phyloP scores from a whole-genome alignment of 2,797 vertebrate genomes.

The Centropyge bicolor region DNA sequence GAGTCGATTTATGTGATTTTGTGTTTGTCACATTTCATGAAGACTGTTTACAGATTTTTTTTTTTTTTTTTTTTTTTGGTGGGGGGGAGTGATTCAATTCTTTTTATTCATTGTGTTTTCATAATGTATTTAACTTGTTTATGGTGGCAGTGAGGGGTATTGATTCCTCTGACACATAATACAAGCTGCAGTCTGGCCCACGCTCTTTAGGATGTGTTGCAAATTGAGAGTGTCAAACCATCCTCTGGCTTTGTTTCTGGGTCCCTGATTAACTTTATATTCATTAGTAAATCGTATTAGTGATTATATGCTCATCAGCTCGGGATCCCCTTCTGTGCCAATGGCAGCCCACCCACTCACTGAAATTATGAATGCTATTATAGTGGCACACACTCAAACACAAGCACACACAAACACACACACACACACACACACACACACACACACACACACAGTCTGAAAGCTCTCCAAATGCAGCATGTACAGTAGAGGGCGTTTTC shows the following conservation, averaged over 20 bases:
- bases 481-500: conserved; percentile 78
- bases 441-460: conserved; percentile 20
- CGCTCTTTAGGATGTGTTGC: conserved; percentile 37
- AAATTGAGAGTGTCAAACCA: conserved; percentile 61
- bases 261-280: conserved; percentile 78
- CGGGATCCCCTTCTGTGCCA: conserved; percentile 63
- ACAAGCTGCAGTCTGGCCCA: conserved; percentile 1
- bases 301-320: conserved; percentile 73
- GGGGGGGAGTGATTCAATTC: no score
- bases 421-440: conserved; percentile 17
- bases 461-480: conserved; percentile 40
- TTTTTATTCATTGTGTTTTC: background rate
- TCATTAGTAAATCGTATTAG: conserved; percentile 78
- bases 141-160: background rate
- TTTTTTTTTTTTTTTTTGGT: background rate
- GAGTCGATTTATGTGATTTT: background rate
- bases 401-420: conserved; percentile 9
- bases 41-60: background rate
- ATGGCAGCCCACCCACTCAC: conserved; percentile 65
- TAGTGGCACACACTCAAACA: conserved; percentile 28
- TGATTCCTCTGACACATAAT: conserved; percentile 3
- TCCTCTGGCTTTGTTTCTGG: conserved; percentile 63
- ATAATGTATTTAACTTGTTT: background rate
- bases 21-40: background rate
- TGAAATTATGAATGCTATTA: conserved; percentile 60